Base-by-base conservation (phyloP, 2,113 vertebrate species). In the Cercocebus atys region DNA sequence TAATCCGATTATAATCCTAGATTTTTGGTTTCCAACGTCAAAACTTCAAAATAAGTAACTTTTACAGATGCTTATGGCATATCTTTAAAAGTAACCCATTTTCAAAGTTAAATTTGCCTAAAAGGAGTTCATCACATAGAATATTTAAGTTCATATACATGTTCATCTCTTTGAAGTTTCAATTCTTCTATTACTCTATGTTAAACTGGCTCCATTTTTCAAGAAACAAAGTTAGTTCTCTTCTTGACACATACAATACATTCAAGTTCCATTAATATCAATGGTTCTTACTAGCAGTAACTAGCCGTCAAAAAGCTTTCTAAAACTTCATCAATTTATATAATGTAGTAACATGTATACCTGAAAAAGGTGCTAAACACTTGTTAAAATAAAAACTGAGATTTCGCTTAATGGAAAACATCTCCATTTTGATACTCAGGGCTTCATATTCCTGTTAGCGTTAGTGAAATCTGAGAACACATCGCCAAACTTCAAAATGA, bases 21-120 rank as follows among this genome's bases (percentile, higher is more conserved):
- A 78, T 38, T 87, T 78, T 40, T 17, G 14, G 57, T 86, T 93
- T 90, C 68, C 95, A 80, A 55, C 81, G 75, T 94, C 52, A 88
- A 92, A 97, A 95, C 13, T 64, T 97, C 81, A 83, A 87, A 92
- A 57, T 83, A 93, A 86, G 35, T 57, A 85, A 75, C 57, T 82
- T 93, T 66, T 73, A 88, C 17, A 89, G n/a, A 68, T 78, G 87
- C 4, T 47, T 73, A 73, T 12, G n/a, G n/a, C 4, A 59, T 20
- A 81, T 59, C n/a, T 93, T 96, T 84, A 50, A 88, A 93, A 93
- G 93, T 2, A 73, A 50, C 22, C 61, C 52, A 82, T 87, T 81
- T 97, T 93, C 72, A 88, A 96, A 89, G 64, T 79, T 90, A 88
- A 47, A 45, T 93, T 76, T 97, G n/a, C 87, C 85, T 57, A 40